Percentiles rank a stretch among this genome's conserved stretches.
Evolutionary conservation across 2,113 vertebrate species (phyloP).

Genomic region (Microcebus ravelobensis): DNA sequence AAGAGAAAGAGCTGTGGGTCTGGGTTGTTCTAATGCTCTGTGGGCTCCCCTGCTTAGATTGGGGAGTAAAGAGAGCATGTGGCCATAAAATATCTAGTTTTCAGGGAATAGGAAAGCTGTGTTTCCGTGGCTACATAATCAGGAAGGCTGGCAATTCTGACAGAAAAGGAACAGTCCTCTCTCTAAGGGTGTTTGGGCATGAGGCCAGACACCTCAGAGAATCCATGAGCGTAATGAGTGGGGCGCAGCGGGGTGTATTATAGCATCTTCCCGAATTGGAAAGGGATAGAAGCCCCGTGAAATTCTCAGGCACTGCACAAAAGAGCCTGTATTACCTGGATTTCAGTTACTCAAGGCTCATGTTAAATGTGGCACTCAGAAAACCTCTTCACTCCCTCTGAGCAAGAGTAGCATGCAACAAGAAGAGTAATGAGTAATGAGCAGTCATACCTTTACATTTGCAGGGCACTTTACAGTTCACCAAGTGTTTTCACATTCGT

Average conservation of each 20-base stretch:
- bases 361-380: neutral
- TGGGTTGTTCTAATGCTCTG: neutral
- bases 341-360: conserved; percentile 18
- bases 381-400: neutral
- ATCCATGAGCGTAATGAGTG: neutral
- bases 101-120: neutral
- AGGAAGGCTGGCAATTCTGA: neutral
- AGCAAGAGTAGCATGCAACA: neutral
- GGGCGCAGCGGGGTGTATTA: neutral
- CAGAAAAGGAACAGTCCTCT: conserved; percentile 21
- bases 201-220: neutral
- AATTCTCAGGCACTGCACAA: neutral
- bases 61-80: neutral
- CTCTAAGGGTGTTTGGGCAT: neutral
- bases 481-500: neutral
- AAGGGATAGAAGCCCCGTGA: neutral
- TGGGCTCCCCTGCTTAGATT: neutral
- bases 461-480: neutral
- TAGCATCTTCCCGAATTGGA: neutral
- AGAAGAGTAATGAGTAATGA: neutral
- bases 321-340: neutral
- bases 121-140: neutral
- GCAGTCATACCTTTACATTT: neutral
- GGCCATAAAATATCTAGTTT: neutral
- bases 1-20: neutral